phyloP scores from a whole-genome alignment of 2,113 vertebrate species.

The Ariopsis seemanni region DNA sequence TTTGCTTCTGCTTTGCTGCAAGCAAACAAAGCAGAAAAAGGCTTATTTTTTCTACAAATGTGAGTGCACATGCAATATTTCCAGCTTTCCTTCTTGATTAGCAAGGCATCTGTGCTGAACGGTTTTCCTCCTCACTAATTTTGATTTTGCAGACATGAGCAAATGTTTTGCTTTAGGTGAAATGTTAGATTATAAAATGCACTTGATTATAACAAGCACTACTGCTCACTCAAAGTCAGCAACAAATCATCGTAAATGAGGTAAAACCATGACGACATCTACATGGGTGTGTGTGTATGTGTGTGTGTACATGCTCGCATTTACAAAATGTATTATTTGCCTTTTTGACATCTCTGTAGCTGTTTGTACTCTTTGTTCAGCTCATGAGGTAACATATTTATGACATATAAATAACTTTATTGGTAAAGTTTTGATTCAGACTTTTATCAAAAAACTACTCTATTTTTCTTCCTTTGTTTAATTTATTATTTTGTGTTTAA shows the following conservation, averaged over 20 bases:
- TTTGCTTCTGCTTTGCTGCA: neutral
- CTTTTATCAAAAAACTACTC: neutral
- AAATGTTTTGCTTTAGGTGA: neutral
- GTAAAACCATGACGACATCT: neutral
- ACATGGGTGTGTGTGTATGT: neutral
- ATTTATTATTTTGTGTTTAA: neutral
- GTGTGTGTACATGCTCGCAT: constrained; percentile 9
- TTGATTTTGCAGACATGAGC: neutral
- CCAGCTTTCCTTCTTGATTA: neutral
- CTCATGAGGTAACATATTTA: neutral
- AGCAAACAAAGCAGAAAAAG: neutral
- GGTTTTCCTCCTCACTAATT: neutral
- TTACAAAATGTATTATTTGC: neutral
- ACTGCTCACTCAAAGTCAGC: neutral
- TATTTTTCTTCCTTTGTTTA: neutral
- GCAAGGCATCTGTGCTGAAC: neutral
- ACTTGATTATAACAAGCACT: neutral
- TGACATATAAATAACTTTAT: neutral
- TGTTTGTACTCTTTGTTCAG: neutral
- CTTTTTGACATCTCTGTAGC: neutral
- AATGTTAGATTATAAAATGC: constrained; percentile 2
- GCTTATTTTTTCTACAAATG: neutral
- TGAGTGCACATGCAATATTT: neutral
- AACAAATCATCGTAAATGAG: neutral
- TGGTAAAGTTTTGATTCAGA: neutral